phyloP scores from a whole-genome alignment of 1,140 invertebrate species.

The Saccostrea glomerata region DNA sequence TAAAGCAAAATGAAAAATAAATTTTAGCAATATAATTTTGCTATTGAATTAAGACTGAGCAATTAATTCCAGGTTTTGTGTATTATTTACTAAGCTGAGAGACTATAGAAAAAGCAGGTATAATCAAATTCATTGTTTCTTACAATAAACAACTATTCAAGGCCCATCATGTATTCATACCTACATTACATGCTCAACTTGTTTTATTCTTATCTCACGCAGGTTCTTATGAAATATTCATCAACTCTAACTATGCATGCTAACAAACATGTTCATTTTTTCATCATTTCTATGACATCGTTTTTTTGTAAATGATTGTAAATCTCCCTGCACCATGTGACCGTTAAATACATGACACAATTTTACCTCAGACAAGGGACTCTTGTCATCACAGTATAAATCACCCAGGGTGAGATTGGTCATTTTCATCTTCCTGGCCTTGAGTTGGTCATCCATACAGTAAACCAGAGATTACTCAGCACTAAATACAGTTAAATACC shows the following conservation, averaged over 20 bases:
- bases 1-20: neutral
- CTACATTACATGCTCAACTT: neutral
- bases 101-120: no score
- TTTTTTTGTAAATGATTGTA: neutral
- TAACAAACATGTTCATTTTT: neutral
- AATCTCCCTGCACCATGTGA: neutral
- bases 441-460: constrained; percentile 16
- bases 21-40: neutral
- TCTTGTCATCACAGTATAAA: constrained; percentile 46
- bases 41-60: neutral
- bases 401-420: constrained; percentile 51
- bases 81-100: no score
- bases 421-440: constrained; percentile 51
- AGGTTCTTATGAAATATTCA: neutral
- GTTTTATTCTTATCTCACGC: neutral
- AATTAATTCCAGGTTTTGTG: no score
- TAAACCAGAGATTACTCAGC: neutral
- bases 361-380: constrained; percentile 57
- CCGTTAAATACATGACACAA: neutral
- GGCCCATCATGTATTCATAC: no score
- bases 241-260: neutral
- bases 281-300: neutral
- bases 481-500: neutral
- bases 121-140: no score
- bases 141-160: no score